Percentiles rank a stretch among this genome's conserved stretches.
These are phyloP conservation scores for Cyrtonyx montezumae DNA, from an alignment of 2,113 vertebrate species.

Conservation along the genomic window DNA sequence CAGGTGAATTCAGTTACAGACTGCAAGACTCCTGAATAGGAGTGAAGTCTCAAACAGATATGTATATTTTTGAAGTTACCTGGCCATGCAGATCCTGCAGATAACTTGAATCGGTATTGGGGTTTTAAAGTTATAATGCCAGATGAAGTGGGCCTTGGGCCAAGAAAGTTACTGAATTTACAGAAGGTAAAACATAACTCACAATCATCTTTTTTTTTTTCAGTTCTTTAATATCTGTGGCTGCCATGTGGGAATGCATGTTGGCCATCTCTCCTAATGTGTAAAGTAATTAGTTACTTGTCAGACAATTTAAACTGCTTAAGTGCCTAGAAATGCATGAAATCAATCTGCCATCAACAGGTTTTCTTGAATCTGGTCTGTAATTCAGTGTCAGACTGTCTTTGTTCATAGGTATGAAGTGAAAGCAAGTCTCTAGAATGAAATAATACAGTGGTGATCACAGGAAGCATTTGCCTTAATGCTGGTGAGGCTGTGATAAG, in stretches of 20 bases:
- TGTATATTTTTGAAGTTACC: not conserved
- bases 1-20: not conserved
- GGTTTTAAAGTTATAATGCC: not conserved
- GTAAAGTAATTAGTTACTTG: not conserved
- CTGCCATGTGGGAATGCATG: not conserved
- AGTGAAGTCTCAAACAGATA: not conserved
- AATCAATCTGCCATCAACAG: not conserved
- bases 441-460: not conserved
- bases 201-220: not conserved
- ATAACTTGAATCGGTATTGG: not conserved
- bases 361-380: not conserved
- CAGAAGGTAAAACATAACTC: not conserved
- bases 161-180: not conserved
- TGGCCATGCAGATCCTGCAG: not conserved
- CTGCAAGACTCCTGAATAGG: not conserved
- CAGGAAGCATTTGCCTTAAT: not conserved
- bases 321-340: conserved; percentile 22
- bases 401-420: not conserved
- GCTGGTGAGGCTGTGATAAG: not conserved
- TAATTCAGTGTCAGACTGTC: not conserved
- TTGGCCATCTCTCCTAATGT: not conserved
- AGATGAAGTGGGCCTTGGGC: not conserved
- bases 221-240: not conserved
- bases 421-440: not conserved
- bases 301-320: conserved; percentile 9